Conservation (phyloP, 37 sponge, comb jelly and placozoan species). For the Petrosia ficiformis region DNA sequence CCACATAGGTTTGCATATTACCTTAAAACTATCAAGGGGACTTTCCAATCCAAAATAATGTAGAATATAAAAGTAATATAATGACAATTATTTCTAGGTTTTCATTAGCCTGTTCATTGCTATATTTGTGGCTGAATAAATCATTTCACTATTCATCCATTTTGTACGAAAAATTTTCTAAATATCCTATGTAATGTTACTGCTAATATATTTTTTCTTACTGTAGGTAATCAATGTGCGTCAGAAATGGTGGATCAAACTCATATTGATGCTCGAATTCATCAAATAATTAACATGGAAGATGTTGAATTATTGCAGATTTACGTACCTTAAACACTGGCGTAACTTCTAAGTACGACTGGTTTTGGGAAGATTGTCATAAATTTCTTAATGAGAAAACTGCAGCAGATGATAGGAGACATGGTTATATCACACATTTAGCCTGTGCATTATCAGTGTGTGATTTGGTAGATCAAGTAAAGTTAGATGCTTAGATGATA, state of each 20-base stretch:
- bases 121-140: too few relatives aligned
- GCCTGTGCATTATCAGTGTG: conserved; percentile 54
- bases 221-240: not conserved
- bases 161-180: too few relatives aligned
- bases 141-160: too few relatives aligned
- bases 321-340: conserved; percentile 3
- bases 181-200: too few relatives aligned
- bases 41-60: too few relatives aligned
- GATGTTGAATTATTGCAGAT: conserved; percentile 30
- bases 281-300: conserved; percentile 12
- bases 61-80: too few relatives aligned
- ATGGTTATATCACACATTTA: conserved; percentile 36
- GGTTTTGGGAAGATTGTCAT: conserved; percentile 18
- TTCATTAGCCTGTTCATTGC: too few relatives aligned
- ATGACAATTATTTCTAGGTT: too few relatives aligned
- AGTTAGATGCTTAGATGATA: conserved; percentile 34
- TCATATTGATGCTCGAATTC: not conserved
- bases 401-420: conserved; percentile 54
- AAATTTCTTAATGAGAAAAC: conserved; percentile 21
- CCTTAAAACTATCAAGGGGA: too few relatives aligned
- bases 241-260: not conserved
- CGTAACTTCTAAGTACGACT: not conserved
- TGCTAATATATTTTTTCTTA: too few relatives aligned
- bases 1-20: too few relatives aligned
- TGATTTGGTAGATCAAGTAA: conserved; percentile 49